Percentiles rank a stretch among this genome's conserved stretches.
These are phyloP conservation scores for Thecocarcelia acutangulata DNA, from an alignment of 2,888 invertebrate species.

Conservation along the genomic window DNA sequence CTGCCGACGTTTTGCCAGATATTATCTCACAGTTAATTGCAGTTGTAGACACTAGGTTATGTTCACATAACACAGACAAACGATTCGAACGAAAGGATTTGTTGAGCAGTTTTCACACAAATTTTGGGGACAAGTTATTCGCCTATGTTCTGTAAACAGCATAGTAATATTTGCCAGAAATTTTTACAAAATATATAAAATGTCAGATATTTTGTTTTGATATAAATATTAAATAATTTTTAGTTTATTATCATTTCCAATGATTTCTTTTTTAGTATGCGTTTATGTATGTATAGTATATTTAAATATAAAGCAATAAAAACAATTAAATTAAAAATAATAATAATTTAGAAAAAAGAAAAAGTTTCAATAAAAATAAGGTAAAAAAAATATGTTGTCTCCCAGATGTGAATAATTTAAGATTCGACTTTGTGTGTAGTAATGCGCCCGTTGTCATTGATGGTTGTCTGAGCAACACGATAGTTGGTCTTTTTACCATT, in stretches of 20 bases:
- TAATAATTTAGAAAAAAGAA: slow-evolving; percentile 7
- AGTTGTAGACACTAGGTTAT: too few species aligned
- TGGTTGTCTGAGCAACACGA: slow-evolving; percentile 85
- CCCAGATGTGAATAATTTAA: slow-evolving; percentile 70
- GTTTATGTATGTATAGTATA: background rate
- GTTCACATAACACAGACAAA: too few species aligned
- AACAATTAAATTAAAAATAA: slow-evolving; percentile 15
- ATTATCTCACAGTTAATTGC: too few species aligned
- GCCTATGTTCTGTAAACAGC: too few species aligned
- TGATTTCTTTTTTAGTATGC: background rate
- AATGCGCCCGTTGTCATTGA: slow-evolving; percentile 89
- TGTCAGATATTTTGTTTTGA: slow-evolving; percentile 10
- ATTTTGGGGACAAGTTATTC: too few species aligned
- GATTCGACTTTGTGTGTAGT: slow-evolving; percentile 83
- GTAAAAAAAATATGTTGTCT: slow-evolving; percentile 6
- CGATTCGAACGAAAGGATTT: too few species aligned
- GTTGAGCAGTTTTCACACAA: too few species aligned
- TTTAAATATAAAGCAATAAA: background rate
- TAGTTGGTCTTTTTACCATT: slow-evolving; percentile 84
- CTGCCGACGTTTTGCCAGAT: too few species aligned
- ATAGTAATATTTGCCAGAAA: too few species aligned
- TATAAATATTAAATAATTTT: slow-evolving; percentile 42
- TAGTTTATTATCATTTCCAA: slow-evolving; percentile 28
- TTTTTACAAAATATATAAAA: too few species aligned
- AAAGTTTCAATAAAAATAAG: background rate